These are phyloP conservation scores for Microcaecilia unicolor DNA, from an alignment of 2,797 vertebrate genomes.

Conservation along the genomic window DNA sequence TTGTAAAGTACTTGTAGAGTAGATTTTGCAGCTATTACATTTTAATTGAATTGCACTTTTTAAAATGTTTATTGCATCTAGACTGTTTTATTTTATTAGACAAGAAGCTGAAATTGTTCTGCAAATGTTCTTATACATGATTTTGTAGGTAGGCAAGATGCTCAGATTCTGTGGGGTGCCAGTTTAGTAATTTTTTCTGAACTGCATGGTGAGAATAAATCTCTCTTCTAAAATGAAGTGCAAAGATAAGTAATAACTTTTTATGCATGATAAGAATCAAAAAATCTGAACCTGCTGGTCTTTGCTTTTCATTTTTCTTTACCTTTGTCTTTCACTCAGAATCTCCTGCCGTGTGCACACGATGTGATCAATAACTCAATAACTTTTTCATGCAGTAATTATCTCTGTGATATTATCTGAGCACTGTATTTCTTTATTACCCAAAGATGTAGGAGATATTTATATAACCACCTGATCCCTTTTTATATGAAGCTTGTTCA, in stretches of 20 bases:
- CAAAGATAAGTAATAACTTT: constrained; percentile 71
- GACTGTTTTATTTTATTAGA: too few relatives aligned
- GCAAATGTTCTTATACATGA: constrained; percentile 34
- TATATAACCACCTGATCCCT: constrained; percentile 68
- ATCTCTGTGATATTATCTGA: constrained; percentile 75
- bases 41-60: constrained; percentile 19
- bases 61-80: too few relatives aligned
- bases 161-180: constrained; percentile 50
- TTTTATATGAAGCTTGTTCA: constrained; percentile 55
- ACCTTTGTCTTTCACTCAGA: constrained; percentile 60
- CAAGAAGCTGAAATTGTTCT: too few relatives aligned
- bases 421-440: constrained; percentile 67
- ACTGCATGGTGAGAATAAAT: constrained; percentile 69
- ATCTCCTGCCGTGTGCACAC: constrained; percentile 65
- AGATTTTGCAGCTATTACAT: constrained; percentile 9
- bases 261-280: constrained; percentile 73
- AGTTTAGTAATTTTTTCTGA: constrained; percentile 55
- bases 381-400: constrained; percentile 81
- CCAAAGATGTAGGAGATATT: constrained; percentile 61
- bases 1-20: too few relatives aligned
- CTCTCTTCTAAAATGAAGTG: constrained; percentile 58
- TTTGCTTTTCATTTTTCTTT: constrained; percentile 65
- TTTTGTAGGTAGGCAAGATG: constrained; percentile 35
- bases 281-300: constrained; percentile 66
- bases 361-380: constrained; percentile 85